Evolutionary conservation across 2,113 vertebrate species (phyloP).

Genomic region (Siniperca chuatsi): DNA sequence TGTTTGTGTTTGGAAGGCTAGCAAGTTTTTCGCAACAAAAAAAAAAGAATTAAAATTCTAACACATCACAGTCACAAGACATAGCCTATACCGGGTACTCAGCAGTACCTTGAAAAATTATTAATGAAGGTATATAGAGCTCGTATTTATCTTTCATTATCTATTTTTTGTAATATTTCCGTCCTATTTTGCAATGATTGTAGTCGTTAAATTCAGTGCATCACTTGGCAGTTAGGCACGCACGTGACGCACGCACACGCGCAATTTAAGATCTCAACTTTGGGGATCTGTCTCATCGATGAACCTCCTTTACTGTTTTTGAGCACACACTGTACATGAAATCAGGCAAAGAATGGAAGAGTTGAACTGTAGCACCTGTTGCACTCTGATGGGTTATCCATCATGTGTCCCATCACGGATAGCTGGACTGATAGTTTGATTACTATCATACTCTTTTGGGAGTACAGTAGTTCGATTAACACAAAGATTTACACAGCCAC

Average conservation of each 20-base stretch:
- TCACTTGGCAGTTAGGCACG: constrained; percentile 11
- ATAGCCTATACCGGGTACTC: background rate
- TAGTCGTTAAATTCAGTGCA: background rate
- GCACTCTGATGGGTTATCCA: background rate
- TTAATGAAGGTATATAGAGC: background rate
- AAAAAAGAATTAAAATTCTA: background rate
- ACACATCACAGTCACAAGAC: background rate
- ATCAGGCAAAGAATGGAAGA: background rate
- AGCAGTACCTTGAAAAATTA: background rate
- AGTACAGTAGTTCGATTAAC: background rate
- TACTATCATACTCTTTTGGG: background rate
- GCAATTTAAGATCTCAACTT: background rate
- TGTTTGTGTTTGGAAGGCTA: background rate
- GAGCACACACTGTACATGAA: background rate
- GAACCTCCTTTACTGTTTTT: background rate
- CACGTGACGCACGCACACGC: background rate
- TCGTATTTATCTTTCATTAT: background rate
- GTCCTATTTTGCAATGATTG: background rate
- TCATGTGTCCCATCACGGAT: background rate
- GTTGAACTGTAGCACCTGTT: constrained; percentile 43
- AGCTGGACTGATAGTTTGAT: background rate
- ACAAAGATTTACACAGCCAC: background rate
- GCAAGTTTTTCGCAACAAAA: background rate
- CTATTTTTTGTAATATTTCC: background rate
- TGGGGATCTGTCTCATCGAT: background rate